Conservation (phyloP, 64 coral and sea anemone species). For the Montipora foliosa region DNA sequence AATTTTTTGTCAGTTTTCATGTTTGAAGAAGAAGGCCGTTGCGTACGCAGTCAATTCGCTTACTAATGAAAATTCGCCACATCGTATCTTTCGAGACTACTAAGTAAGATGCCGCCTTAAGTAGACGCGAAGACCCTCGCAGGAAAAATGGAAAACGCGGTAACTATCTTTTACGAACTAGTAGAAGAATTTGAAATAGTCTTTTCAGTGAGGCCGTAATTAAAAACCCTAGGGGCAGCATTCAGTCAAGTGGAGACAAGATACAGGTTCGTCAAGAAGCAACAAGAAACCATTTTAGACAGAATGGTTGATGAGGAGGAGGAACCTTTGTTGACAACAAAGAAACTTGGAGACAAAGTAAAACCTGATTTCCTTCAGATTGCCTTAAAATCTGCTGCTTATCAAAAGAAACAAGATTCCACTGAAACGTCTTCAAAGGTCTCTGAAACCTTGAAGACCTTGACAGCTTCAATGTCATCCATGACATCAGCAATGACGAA, state of each 20-base stretch:
- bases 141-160: conserved; percentile 53
- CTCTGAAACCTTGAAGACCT: background rate
- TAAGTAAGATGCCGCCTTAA: too few species aligned
- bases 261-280: background rate
- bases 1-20: too few species aligned
- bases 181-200: conserved; percentile 81
- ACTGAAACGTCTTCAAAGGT: background rate
- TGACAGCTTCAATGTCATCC: background rate
- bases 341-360: background rate
- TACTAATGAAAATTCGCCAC: too few species aligned
- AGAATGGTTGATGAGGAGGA: background rate
- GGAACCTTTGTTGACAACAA: background rate
- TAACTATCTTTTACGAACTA: conserved; percentile 48
- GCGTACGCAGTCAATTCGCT: too few species aligned
- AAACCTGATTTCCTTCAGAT: background rate
- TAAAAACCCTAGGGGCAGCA: conserved; percentile 11
- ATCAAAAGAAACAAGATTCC: background rate
- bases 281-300: background rate
- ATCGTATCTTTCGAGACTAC: too few species aligned
- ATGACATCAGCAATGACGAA: background rate
- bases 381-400: background rate
- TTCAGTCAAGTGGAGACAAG: background rate
- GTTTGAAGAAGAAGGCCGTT: too few species aligned
- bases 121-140: background rate
- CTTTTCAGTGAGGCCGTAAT: conserved; percentile 14